phyloP scores from a whole-genome alignment of 2,888 invertebrate genomes.

The Apamea sordens region DNA sequence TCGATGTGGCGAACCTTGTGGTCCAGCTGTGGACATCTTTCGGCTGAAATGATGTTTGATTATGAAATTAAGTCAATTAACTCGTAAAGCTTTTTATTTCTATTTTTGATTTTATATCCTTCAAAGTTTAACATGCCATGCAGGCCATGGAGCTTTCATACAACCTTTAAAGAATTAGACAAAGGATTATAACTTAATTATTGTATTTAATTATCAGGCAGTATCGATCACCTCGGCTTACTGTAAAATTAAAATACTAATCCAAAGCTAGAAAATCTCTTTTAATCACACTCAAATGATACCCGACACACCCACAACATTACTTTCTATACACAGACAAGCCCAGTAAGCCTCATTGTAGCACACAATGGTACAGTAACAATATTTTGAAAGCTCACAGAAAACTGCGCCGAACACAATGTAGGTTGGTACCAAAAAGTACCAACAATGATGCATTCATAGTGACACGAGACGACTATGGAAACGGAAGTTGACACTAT shows the following conservation, averaged over 20 bases:
- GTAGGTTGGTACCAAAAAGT: constrained; percentile 56
- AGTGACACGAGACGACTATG: constrained; percentile 68
- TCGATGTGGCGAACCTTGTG: not conserved
- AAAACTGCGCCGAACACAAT: constrained; percentile 71
- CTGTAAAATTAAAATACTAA: not conserved
- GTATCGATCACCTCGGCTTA: not conserved
- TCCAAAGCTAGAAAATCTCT: not conserved
- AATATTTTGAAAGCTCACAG: constrained; percentile 82
- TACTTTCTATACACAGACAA: constrained; percentile 43
- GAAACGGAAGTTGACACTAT: constrained; percentile 83
- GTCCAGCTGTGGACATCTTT: not conserved
- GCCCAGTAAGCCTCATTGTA: constrained; percentile 70
- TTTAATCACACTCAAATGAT: constrained; percentile 40
- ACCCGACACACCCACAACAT: constrained; percentile 48
- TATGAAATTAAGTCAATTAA: not conserved
- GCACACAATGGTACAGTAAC: constrained; percentile 76
- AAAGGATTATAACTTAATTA: not conserved
- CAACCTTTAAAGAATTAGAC: no score
- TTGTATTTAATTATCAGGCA: not conserved
- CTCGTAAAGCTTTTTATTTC: not conserved
- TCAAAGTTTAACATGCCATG: not conserved
- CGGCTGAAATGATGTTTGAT: no score
- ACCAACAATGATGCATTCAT: constrained; percentile 76
- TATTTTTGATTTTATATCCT: not conserved
- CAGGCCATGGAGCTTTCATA: no score